Evolutionary conservation across 2,888 invertebrate genomes (phyloP).

Genomic region (Caprella mutica): DNA sequence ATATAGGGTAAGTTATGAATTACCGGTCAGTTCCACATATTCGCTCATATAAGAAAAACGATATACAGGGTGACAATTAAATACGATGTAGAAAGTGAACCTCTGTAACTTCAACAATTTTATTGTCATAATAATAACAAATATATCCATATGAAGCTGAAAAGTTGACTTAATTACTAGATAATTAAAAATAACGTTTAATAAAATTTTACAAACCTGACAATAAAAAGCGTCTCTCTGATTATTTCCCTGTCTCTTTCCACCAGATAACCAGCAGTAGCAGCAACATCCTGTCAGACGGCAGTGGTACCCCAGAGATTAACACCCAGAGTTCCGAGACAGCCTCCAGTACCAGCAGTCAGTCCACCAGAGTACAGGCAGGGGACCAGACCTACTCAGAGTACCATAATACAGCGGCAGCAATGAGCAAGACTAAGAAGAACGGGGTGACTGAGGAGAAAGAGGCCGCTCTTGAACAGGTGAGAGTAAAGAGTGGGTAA

Average conservation of each 20-base stretch:
- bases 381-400: constrained; percentile 73
- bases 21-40: too few species aligned
- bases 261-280: background rate
- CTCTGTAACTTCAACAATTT: too few species aligned
- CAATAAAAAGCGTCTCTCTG: background rate
- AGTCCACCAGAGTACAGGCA: constrained; percentile 62
- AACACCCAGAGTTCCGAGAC: constrained; percentile 61
- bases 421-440: constrained; percentile 64
- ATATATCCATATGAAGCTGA: too few species aligned
- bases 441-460: constrained; percentile 78
- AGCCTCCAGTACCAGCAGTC: constrained; percentile 58
- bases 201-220: too few species aligned
- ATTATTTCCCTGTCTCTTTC: background rate
- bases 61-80: too few species aligned
- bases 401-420: constrained; percentile 57
- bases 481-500: too few species aligned
- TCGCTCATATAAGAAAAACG: too few species aligned
- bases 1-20: too few species aligned
- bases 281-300: background rate
- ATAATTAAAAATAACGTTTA: too few species aligned
- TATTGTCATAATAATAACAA: too few species aligned
- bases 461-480: constrained; percentile 65
- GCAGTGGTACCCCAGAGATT: constrained; percentile 51
- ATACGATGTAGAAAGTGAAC: too few species aligned
- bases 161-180: too few species aligned